Evolutionary conservation across 1,140 invertebrate species (phyloP).

Genomic region (Eupeodes corollae): DNA sequence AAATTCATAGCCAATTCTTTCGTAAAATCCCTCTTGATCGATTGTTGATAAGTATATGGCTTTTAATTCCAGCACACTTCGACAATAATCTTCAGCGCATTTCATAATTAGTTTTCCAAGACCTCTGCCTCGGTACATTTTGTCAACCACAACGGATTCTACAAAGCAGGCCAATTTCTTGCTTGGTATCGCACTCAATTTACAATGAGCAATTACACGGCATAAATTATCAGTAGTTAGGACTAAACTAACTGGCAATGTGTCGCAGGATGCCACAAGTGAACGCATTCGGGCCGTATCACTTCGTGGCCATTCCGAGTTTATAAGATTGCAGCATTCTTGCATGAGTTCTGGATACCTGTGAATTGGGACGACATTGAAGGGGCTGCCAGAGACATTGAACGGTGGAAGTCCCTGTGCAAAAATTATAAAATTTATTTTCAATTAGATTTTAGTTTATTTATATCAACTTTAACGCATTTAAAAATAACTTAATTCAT

Average conservation of each 20-base stretch:
- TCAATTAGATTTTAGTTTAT: neutral
- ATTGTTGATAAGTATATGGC: constrained; percentile 62
- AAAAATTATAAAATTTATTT: neutral
- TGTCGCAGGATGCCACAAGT: constrained; percentile 54
- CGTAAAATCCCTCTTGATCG: constrained; percentile 65
- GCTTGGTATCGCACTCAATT: constrained; percentile 54
- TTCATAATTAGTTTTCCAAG: constrained; percentile 59
- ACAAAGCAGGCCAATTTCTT: constrained; percentile 57
- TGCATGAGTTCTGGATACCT: constrained; percentile 51
- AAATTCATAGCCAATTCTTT: constrained; percentile 56
- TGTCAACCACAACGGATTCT: constrained; percentile 65
- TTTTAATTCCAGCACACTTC: constrained; percentile 45
- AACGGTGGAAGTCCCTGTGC: constrained; percentile 36
- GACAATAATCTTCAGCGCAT: constrained; percentile 56
- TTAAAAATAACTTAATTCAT: neutral
- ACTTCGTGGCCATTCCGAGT: constrained; percentile 69
- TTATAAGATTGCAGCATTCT: constrained; percentile 59
- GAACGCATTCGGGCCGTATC: constrained; percentile 60
- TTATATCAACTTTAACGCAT: neutral
- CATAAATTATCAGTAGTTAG: constrained; percentile 44
- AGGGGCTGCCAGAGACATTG: constrained; percentile 34
- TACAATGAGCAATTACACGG: constrained; percentile 60
- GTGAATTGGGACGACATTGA: constrained; percentile 52
- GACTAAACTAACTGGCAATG: constrained; percentile 58
- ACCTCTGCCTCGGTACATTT: constrained; percentile 54